Conservation (phyloP, 1,140 invertebrate genomes). For the Eriosoma lanigerum region DNA sequence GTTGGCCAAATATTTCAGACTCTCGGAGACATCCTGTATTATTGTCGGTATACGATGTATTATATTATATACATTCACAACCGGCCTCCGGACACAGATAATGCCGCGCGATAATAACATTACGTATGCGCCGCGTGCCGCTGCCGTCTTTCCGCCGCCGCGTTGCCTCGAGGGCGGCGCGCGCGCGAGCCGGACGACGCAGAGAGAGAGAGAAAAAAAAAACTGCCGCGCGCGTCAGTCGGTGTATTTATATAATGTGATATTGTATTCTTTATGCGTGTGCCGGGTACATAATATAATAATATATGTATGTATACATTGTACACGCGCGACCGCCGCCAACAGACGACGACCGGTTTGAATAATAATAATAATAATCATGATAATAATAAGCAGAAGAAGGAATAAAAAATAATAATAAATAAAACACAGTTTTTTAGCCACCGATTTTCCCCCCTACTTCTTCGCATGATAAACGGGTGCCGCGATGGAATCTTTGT, state of each 20-base stretch:
- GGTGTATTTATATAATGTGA: not conserved
- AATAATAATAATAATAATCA: not conserved
- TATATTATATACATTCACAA: not conserved
- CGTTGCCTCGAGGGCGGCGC: not conserved
- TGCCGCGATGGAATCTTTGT: not conserved
- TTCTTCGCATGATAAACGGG: not conserved
- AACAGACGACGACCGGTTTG: not conserved
- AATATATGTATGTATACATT: not conserved
- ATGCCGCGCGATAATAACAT: conserved; percentile 27
- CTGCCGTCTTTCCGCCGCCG: not conserved
- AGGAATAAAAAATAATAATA: not conserved
- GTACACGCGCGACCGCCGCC: not conserved
- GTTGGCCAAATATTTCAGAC: no score
- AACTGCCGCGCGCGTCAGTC: not conserved
- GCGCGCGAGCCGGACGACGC: not conserved
- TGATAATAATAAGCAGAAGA: not conserved
- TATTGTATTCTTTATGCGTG: not conserved
- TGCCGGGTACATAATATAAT: not conserved
- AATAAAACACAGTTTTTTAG: not conserved
- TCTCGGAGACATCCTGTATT: no score
- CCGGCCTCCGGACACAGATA: conserved; percentile 4
- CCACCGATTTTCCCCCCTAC: not conserved
- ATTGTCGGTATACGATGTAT: no score
- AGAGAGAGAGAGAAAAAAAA: not conserved
- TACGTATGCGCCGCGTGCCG: conserved; percentile 14